Percentiles rank a stretch among this genome's conserved stretches.
Conservation (phyloP, 2,888 invertebrate species). For the Drosophila putrida region DNA sequence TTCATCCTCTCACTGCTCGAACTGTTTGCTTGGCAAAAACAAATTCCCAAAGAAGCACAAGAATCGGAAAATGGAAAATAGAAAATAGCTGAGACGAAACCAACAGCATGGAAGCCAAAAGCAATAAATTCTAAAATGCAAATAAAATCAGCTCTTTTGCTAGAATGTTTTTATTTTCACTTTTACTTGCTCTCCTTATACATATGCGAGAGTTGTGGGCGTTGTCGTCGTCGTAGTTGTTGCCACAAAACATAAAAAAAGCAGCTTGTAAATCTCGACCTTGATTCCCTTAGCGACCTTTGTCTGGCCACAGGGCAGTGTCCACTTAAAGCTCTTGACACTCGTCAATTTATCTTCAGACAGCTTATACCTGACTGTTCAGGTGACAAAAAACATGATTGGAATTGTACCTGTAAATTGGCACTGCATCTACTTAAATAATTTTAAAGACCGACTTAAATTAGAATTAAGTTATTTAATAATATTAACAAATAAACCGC, state of each 20-base stretch:
- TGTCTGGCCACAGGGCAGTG: conserved; percentile 41
- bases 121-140: conserved; percentile 76
- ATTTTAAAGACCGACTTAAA: background rate
- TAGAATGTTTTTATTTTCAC: conserved; percentile 18
- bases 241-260: conserved; percentile 27
- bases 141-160: conserved; percentile 58
- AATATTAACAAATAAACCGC: too few species aligned
- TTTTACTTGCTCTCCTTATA: conserved; percentile 7
- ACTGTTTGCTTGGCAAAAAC: conserved; percentile 32
- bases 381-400: conserved; percentile 15
- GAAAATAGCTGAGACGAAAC: conserved; percentile 42
- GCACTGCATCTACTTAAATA: background rate
- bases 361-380: conserved; percentile 13
- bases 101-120: conserved; percentile 48
- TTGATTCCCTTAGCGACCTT: conserved; percentile 67
- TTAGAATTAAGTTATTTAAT: background rate
- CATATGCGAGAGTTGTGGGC: conserved; percentile 25
- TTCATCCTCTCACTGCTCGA: conserved; percentile 1
- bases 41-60: conserved; percentile 60
- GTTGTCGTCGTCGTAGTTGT: conserved; percentile 38
- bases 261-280: conserved; percentile 51
- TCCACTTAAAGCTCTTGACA: conserved; percentile 36
- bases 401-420: conserved; percentile 3
- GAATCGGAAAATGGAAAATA: conserved; percentile 48
- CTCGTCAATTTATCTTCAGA: conserved; percentile 38